Percentiles rank a stretch among this genome's conserved stretches.
Evolutionary conservation across 1,140 invertebrate species (phyloP).

Genomic region (Drosophila gunungcola): DNA sequence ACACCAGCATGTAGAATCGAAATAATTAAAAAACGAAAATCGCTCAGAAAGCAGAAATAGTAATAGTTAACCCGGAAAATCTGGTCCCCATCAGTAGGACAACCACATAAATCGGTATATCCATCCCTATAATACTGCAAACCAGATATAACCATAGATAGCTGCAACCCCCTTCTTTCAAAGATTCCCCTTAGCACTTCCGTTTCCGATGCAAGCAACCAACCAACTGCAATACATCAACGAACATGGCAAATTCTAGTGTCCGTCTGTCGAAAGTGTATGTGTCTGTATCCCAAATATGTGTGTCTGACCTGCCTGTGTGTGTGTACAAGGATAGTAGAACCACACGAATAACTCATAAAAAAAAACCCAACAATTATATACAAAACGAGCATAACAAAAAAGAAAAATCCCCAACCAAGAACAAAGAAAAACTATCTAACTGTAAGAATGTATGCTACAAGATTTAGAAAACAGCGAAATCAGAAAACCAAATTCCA

Average conservation of each 20-base stretch:
- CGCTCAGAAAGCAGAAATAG: constrained; percentile 25
- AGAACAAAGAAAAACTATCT: constrained; percentile 29
- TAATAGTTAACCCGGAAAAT: constrained; percentile 4
- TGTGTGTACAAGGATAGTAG: constrained; percentile 4
- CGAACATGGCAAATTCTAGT: constrained; percentile 1
- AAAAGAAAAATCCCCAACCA: not conserved
- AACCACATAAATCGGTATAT: not conserved
- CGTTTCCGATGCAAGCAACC: constrained; percentile 16
- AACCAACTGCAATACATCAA: constrained; percentile 3
- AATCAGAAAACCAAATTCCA: constrained; percentile 4
- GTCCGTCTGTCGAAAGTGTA: constrained; percentile 19
- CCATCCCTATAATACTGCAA: too few species aligned
- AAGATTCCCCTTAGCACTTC: constrained; percentile 6
- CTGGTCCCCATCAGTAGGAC: not conserved
- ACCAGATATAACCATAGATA: not conserved
- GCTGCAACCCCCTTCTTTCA: constrained; percentile 1
- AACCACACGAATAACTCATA: constrained; percentile 5
- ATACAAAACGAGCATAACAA: constrained; percentile 6
- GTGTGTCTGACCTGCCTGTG: constrained; percentile 17
- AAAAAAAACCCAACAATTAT: constrained; percentile 9
- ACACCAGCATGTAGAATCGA: constrained; percentile 14
- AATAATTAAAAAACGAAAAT: constrained; percentile 15
- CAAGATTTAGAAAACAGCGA: constrained; percentile 28
- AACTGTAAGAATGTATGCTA: constrained; percentile 29
- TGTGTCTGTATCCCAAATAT: constrained; percentile 4